phyloP scores from a whole-genome alignment of 2,113 vertebrate species.

The Sterrhoptilus dennistouni region DNA sequence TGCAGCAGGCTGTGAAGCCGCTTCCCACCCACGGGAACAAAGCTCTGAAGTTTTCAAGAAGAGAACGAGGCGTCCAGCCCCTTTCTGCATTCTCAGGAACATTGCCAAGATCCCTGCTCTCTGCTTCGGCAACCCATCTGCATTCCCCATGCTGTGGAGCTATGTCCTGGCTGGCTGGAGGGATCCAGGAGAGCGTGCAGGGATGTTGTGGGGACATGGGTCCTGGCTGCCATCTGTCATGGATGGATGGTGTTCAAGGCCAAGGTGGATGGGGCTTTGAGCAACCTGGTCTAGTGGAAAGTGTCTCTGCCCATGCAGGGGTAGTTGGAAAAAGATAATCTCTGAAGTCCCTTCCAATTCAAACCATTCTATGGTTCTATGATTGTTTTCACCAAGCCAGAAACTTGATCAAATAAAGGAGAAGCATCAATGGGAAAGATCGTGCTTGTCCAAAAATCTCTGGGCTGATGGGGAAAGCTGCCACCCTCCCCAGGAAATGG shows the following conservation, averaged over 20 bases:
- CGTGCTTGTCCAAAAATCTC: not conserved
- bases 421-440: not conserved
- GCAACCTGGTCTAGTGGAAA: not conserved
- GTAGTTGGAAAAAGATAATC: not conserved
- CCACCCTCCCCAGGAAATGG: not conserved
- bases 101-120: constrained; percentile 1
- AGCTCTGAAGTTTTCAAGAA: constrained; percentile 48
- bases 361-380: not conserved
- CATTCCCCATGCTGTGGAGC: not conserved
- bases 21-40: constrained; percentile 34
- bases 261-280: not conserved
- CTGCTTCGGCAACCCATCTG: not conserved
- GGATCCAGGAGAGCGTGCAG: not conserved
- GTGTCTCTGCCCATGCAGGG: not conserved
- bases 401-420: not conserved
- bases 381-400: not conserved
- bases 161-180: not conserved
- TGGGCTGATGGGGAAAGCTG: not conserved
- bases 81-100: not conserved
- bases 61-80: constrained; percentile 9
- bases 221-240: not conserved
- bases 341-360: not conserved
- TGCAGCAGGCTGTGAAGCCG: not conserved
- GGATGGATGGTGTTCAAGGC: not conserved
- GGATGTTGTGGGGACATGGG: not conserved